phyloP scores from a whole-genome alignment of 2,888 invertebrate species.

The Coecobrya sp. region DNA sequence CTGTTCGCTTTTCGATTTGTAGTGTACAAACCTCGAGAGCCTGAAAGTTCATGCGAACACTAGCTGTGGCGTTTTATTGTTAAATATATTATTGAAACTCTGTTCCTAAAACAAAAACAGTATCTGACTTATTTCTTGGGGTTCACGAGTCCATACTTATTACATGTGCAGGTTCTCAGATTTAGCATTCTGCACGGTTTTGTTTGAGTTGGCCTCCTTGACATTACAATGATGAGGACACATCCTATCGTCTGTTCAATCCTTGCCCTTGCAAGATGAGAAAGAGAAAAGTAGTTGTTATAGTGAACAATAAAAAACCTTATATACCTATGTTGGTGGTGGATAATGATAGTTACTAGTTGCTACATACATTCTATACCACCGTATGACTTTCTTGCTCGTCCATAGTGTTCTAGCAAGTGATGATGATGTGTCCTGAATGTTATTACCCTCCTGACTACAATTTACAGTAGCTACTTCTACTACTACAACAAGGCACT shows the following conservation, averaged over 20 bases:
- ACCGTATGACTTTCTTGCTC: neutral
- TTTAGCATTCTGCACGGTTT: slow-evolving; percentile 18
- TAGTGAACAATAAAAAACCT: slow-evolving; percentile 27
- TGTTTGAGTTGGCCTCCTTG: slow-evolving; percentile 19
- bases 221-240: slow-evolving; percentile 43
- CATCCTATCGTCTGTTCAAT: slow-evolving; percentile 1
- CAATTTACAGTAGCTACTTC: neutral
- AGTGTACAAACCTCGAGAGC: too few species aligned
- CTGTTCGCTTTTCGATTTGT: neutral
- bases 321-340: too few species aligned
- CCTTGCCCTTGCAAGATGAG: neutral
- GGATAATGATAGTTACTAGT: too few species aligned
- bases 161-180: neutral
- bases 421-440: slow-evolving; percentile 59
- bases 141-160: too few species aligned
- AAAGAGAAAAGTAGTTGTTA: neutral
- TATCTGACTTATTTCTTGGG: neutral
- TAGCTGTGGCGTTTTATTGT: too few species aligned
- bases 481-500: neutral
- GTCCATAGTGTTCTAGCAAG: neutral
- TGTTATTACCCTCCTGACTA: slow-evolving; percentile 22
- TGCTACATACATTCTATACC: too few species aligned
- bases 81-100: slow-evolving; percentile 35
- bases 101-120: neutral
- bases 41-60: too few species aligned